These are phyloP conservation scores for Alectoris magna DNA, from an alignment of 2,797 vertebrate species.

Conservation along the genomic window DNA sequence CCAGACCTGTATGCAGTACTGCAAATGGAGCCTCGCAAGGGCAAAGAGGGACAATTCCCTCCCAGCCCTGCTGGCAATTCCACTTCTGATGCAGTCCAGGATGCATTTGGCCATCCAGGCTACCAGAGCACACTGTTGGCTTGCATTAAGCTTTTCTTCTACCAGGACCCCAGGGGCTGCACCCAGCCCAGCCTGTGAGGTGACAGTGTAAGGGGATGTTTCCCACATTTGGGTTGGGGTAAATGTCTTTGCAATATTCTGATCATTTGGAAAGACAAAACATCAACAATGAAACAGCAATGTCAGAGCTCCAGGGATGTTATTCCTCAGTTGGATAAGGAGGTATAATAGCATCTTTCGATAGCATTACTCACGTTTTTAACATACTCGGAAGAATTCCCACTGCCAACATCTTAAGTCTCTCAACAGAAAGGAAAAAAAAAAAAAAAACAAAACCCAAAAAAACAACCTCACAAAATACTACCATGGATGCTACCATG, in stretches of 20 bases:
- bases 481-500: no score
- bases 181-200: neutral
- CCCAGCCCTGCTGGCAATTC: no score
- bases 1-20: no score
- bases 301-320: neutral
- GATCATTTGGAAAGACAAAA: neutral
- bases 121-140: no score
- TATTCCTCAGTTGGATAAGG: neutral
- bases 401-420: neutral
- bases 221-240: neutral
- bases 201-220: neutral
- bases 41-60: no score
- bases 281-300: neutral
- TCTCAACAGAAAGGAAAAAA: neutral
- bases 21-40: no score
- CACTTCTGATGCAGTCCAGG: no score
- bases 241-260: neutral
- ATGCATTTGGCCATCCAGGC: no score
- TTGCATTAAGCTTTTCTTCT: no score
- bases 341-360: neutral
- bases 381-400: neutral
- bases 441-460: neutral
- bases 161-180: neutral
- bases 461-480: neutral
- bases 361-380: neutral